A percentile compares a stretch with the other conserved stretches of the same genome.
Evolutionary conservation across 2,797 vertebrate genomes (phyloP).

Genomic region (Pagetopsis macropterus): DNA sequence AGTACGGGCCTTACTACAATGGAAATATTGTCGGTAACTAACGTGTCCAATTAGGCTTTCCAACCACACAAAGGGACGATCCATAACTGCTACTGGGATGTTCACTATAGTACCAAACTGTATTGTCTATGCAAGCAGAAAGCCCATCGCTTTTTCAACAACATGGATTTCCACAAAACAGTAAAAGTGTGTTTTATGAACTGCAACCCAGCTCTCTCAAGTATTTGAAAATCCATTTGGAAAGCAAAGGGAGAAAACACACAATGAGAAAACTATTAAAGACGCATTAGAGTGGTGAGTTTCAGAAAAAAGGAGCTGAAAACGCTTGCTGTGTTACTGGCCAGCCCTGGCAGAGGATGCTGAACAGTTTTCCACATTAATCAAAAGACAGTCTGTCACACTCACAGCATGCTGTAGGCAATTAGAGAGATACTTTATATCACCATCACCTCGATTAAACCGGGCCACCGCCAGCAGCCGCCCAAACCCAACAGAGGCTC

Average conservation of each 20-base stretch:
- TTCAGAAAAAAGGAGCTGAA: conserved; percentile 46
- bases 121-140: conserved; percentile 37
- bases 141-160: conserved; percentile 32
- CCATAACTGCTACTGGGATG: conserved; percentile 22
- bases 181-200: conserved; percentile 54
- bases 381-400: conserved; percentile 66
- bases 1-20: not conserved
- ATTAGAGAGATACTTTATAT: conserved; percentile 65
- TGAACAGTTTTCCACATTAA: conserved; percentile 74
- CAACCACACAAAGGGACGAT: conserved; percentile 40
- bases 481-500: conserved; percentile 56
- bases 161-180: conserved; percentile 44
- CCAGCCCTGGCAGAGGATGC: conserved; percentile 54
- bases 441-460: conserved; percentile 67
- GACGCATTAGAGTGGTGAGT: conserved; percentile 55
- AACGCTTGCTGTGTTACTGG: conserved; percentile 57
- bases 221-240: conserved; percentile 67
- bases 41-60: conserved; percentile 44
- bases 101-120: conserved; percentile 23
- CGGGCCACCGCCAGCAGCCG: conserved; percentile 49
- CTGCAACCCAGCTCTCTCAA: conserved; percentile 35
- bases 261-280: conserved; percentile 69
- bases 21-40: conserved; percentile 17
- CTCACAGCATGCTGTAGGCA: conserved; percentile 64
- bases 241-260: conserved; percentile 51